Evolutionary conservation across 1,140 invertebrate genomes (phyloP), one percentile per base, ranked within the genome.

Genomic region (Limonius californicus): DNA sequence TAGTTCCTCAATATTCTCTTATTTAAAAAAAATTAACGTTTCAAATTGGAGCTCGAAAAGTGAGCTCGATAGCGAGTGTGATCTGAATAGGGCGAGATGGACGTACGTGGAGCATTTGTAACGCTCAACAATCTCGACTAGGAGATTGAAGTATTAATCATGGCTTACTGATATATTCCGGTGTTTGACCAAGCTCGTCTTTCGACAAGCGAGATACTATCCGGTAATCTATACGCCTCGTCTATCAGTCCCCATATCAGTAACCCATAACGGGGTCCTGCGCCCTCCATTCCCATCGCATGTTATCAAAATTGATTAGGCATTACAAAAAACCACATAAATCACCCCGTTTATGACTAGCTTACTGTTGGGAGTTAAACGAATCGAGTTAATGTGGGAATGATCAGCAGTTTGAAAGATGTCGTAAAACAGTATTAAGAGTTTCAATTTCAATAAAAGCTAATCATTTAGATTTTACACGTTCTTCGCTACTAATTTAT

Each of bases 81-180:
- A 50, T 18, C 16, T 12, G 45, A 50, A 50, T 18, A 18, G 8
- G 9, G 4, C 19, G 8, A 42, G 6, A 19, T 21, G 32, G 56
- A 43, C 39, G 15, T 58, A 45, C 15, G 56, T 50, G 45, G n/a
- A 30, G 42, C 56, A 58, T 58, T 58, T 58, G 42, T 58, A 58
- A 58, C 56, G 56, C 42, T 45, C 42, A 43, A 58, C 56, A 39
- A 58, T 58, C 35, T 21, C 32, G 23, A 45, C 56, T 23, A 18
- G 56, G 19, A 58, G 42, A 58, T 58, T 58, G 56, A 58, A 43
- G 56, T 58, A 58, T 58, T 58, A 58, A 58, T 58, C 56, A 58
- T 58, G 42, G 39, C n/a, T 58, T 43, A 58, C 56, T 23, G 56
- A 58, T 58, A 58, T 47, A 43, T 39, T 57, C 39, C 30, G 19